phyloP scores from a whole-genome alignment of 2,113 vertebrate genomes.

The Pygoscelis antarcticus region DNA sequence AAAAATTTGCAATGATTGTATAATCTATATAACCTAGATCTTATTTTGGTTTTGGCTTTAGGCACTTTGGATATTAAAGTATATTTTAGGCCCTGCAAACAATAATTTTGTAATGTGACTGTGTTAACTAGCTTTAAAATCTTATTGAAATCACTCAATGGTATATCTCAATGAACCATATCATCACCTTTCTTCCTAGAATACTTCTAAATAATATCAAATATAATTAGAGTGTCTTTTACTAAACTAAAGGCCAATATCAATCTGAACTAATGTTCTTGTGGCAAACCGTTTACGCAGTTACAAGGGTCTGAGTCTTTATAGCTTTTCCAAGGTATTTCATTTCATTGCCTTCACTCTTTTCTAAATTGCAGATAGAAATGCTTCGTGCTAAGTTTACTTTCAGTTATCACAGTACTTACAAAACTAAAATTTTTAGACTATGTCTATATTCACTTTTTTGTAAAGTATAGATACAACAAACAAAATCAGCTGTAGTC shows the following conservation, averaged over 20 bases:
- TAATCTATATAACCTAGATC: not conserved
- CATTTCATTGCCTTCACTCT: not conserved
- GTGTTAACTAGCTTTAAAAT: not conserved
- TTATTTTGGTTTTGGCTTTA: not conserved
- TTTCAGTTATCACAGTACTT: not conserved
- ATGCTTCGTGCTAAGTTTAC: not conserved
- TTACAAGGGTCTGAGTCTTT: not conserved
- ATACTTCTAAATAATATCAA: not conserved
- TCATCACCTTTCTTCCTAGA: not conserved
- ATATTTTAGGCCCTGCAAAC: not conserved
- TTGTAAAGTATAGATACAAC: not conserved
- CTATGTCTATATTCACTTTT: not conserved
- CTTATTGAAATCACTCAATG: not conserved
- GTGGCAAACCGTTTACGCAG: not conserved
- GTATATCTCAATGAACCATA: not conserved
- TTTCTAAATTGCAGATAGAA: not conserved
- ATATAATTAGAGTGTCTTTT: not conserved
- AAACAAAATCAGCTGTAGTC: not conserved
- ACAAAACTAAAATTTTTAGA: not conserved
- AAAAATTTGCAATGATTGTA: not conserved
- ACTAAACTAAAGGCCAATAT: not conserved
- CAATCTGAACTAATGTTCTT: not conserved
- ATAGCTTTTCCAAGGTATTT: not conserved
- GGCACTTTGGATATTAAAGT: not conserved
- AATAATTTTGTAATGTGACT: not conserved